A percentile compares a stretch with the other conserved stretches of the same genome.
These are phyloP conservation scores for Diglossa brunneiventris DNA, from an alignment of 2,113 vertebrate species.

Conservation along the genomic window DNA sequence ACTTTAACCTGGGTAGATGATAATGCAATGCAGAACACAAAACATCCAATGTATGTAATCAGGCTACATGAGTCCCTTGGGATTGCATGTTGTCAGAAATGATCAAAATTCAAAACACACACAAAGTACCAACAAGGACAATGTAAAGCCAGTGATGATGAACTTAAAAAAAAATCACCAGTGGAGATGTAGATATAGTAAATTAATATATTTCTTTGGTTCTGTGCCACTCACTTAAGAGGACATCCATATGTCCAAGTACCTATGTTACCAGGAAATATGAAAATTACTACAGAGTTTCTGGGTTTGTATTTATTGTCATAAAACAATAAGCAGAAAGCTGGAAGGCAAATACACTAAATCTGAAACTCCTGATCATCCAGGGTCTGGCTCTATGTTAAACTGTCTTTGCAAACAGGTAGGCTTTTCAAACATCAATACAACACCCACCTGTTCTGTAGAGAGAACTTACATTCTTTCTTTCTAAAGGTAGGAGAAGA, in stretches of 20 bases:
- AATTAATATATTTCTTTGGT: background rate
- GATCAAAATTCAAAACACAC: background rate
- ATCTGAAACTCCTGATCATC: background rate
- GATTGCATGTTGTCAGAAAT: background rate
- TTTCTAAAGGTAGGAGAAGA: background rate
- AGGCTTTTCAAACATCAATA: background rate
- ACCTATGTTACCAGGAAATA: background rate
- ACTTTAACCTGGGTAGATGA: slow-evolving; percentile 21
- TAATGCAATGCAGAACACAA: background rate
- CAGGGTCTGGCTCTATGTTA: background rate
- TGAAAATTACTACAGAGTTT: background rate
- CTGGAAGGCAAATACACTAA: background rate
- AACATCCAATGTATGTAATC: slow-evolving; percentile 4
- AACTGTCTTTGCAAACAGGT: background rate
- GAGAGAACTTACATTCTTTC: background rate
- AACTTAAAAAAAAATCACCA: background rate
- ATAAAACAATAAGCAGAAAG: background rate
- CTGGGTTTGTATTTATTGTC: background rate
- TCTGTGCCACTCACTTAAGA: background rate
- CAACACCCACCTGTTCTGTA: background rate
- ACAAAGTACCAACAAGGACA: background rate
- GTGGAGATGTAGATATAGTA: background rate
- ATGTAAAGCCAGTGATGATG: background rate
- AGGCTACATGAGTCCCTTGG: background rate
- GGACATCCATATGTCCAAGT: background rate